Base-by-base conservation (phyloP, 2,797 vertebrate genomes). In the Lithobates pipiens region DNA sequence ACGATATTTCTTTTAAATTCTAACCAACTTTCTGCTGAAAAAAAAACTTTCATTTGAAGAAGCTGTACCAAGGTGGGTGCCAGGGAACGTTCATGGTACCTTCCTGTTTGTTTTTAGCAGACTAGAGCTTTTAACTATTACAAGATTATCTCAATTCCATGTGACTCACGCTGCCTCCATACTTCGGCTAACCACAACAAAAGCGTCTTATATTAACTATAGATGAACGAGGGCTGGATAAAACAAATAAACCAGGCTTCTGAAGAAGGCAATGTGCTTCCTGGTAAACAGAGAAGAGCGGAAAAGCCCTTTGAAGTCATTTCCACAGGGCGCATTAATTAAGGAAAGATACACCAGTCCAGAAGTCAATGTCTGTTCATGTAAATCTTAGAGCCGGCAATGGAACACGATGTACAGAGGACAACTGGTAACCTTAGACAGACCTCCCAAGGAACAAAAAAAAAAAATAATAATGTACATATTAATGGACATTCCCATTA, bases 101-200 rank as follows among this genome's bases (percentile, higher is more conserved):
- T 86, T 32, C 77, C 85, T 29, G 88, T 88, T 91, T 89, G 78
- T 89, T 92, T 93, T 90, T 84, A 88, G 88, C 80, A 90, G 90
- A 91, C 77, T 34, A 88, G 88, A 50, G 77, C 90, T 93, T 67
- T 90, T 91, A 88, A 93, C 92, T 92, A 92, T 89, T 94, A 91
- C 91, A 89, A 92, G 88, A 91, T 91, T 92, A 93, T 92, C 85
- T 92, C 91, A 89, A 88, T 91, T 93, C 89, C 91, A 89, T 88
- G 86, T 91, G 89, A 91, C 87, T 92, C 88, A 90, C 74, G 86
- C 91, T 91, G 91, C 87, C 90, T 92, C 89, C 89, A 90, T 89
- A 90, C 82, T 92, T 90, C 36, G 90, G 69, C 89, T 89, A 92
- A 91, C 89, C 90, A 91, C 91, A 94, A 92, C 88, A 93, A 90